Evolutionary conservation across 2,888 invertebrate species (phyloP).

Genomic region (Pterostichus madidus): DNA sequence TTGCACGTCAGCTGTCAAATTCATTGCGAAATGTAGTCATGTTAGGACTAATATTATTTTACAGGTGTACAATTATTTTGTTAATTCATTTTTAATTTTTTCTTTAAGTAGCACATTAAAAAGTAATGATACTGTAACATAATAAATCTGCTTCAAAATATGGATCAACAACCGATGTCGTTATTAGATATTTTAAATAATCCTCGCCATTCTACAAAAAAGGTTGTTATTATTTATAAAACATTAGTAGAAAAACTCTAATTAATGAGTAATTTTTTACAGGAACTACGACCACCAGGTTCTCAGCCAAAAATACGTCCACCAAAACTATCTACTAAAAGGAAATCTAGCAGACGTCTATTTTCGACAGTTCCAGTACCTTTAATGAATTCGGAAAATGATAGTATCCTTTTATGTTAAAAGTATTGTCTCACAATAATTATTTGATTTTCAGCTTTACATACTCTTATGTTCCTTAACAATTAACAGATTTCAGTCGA

Average conservation of each 20-base stretch:
- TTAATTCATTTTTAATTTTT: slow-evolving; percentile 6
- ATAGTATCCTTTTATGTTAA: slow-evolving; percentile 58
- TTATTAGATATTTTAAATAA: slow-evolving; percentile 50
- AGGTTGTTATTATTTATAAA: slow-evolving; percentile 51
- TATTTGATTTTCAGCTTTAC: not conserved
- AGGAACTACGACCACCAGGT: slow-evolving; percentile 50
- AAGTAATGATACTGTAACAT: not conserved
- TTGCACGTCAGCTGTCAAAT: not conserved
- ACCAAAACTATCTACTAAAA: slow-evolving; percentile 25
- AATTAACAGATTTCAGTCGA: slow-evolving; percentile 71
- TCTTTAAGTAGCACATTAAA: slow-evolving; percentile 2
- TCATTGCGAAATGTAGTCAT: slow-evolving; percentile 21
- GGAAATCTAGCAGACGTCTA: not conserved
- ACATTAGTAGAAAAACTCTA: not conserved
- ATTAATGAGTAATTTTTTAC: slow-evolving; percentile 5
- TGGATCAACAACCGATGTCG: not conserved
- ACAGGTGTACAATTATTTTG: slow-evolving; percentile 1
- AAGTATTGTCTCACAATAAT: not conserved
- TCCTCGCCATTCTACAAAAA: slow-evolving; percentile 47
- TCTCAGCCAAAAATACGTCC: slow-evolving; percentile 29
- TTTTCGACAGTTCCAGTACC: not conserved
- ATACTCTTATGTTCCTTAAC: slow-evolving; percentile 69
- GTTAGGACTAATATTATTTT: not conserved
- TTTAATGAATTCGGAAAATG: not conserved
- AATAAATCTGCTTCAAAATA: not conserved